phyloP scores from a whole-genome alignment of 2,113 vertebrate species.

The Calonectris borealis region DNA sequence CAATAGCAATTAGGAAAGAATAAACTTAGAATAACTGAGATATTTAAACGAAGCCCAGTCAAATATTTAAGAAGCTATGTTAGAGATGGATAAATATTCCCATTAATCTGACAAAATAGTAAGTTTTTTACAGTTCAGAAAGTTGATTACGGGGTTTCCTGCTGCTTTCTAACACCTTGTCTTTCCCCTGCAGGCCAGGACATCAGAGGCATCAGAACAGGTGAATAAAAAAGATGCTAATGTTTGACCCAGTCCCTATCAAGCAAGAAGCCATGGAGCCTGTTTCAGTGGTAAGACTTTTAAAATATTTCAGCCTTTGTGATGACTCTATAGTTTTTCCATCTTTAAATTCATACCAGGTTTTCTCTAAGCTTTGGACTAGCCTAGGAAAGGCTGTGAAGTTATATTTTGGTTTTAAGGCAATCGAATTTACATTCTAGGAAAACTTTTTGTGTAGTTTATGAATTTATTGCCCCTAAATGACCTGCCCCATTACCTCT shows the following conservation, averaged over 20 bases:
- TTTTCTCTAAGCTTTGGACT: not conserved
- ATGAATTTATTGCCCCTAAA: not conserved
- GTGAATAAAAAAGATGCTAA: conserved; percentile 87
- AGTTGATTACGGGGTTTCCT: not conserved
- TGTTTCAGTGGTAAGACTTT: conserved; percentile 81
- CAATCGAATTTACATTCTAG: not conserved
- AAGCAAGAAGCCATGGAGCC: conserved; percentile 92
- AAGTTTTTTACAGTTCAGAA: not conserved
- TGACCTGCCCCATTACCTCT: not conserved
- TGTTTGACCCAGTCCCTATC: conserved; percentile 92
- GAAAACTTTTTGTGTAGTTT: not conserved
- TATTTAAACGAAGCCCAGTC: not conserved
- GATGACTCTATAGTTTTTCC: not conserved
- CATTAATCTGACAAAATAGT: not conserved
- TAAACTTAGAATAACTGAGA: not conserved
- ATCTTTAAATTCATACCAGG: not conserved
- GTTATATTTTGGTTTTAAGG: not conserved
- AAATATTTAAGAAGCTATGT: not conserved
- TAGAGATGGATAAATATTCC: not conserved
- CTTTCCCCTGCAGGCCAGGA: conserved; percentile 25
- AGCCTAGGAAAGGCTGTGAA: not conserved
- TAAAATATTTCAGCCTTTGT: not conserved
- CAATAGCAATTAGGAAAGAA: not conserved
- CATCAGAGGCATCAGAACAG: conserved; percentile 43
- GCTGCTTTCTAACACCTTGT: not conserved